phyloP scores from a whole-genome alignment of 2,888 invertebrate species.

The Ametastegia equiseti region DNA sequence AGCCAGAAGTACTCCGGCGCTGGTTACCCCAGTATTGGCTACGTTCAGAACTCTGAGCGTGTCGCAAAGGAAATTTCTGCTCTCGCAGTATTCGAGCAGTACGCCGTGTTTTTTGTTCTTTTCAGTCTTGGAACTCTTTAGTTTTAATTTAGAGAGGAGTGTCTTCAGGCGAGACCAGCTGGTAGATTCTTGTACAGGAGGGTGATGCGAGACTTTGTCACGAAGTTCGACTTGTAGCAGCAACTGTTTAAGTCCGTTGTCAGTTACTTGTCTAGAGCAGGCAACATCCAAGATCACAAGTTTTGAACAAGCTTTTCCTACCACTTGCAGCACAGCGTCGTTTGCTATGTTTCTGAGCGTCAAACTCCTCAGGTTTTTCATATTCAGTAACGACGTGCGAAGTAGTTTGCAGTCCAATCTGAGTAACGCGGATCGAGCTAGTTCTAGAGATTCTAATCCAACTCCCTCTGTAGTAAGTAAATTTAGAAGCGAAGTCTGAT shows the following conservation, averaged over 20 bases:
- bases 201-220: slow-evolving; percentile 63
- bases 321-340: slow-evolving; percentile 72
- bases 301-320: slow-evolving; percentile 74
- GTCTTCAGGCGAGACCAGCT: slow-evolving; percentile 70
- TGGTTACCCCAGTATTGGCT: slow-evolving; percentile 74
- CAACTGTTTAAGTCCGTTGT: slow-evolving; percentile 72
- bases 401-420: slow-evolving; percentile 73
- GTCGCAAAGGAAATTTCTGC: slow-evolving; percentile 72
- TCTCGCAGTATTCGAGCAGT: slow-evolving; percentile 72
- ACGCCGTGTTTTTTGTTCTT: slow-evolving; percentile 64
- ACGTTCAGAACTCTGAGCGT: slow-evolving; percentile 72
- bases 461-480: slow-evolving; percentile 72
- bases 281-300: slow-evolving; percentile 73
- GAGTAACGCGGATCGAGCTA: slow-evolving; percentile 73
- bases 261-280: slow-evolving; percentile 75
- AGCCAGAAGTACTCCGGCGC: slow-evolving; percentile 72
- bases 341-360: slow-evolving; percentile 75
- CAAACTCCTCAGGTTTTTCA: slow-evolving; percentile 70
- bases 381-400: slow-evolving; percentile 70
- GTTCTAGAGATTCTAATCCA: slow-evolving; percentile 72
- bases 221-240: slow-evolving; percentile 73
- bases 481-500: slow-evolving; percentile 73
- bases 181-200: slow-evolving; percentile 58
- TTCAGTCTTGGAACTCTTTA: slow-evolving; percentile 62
- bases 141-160: slow-evolving; percentile 63